phyloP scores from a whole-genome alignment of 2,113 vertebrate species.

The Ammodytes marinus region DNA sequence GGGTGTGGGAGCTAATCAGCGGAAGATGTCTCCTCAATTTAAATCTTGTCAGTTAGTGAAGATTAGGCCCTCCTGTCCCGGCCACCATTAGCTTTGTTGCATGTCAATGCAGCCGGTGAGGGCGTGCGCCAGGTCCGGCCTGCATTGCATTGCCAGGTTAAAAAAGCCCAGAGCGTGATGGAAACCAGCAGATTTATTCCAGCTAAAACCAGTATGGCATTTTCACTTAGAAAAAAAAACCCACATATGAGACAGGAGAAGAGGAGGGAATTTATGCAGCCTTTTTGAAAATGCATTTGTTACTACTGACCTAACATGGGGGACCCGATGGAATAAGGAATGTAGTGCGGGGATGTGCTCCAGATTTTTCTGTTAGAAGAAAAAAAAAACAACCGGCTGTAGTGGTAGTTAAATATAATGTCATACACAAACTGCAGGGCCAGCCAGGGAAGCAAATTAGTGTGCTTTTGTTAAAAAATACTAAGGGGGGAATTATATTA shows the following conservation, averaged over 20 bases:
- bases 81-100: constrained; percentile 99
- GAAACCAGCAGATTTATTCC: constrained; percentile 76
- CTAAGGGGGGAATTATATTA: constrained; percentile 57
- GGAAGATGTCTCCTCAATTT: constrained; percentile 99
- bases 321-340: constrained; percentile 68
- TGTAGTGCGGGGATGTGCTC: constrained; percentile 67
- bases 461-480: constrained; percentile 40
- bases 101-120: constrained; percentile 96
- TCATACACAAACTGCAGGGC: constrained; percentile 47
- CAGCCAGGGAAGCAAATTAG: constrained; percentile 29
- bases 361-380: constrained; percentile 55
- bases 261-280: constrained; percentile 69
- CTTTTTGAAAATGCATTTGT: constrained; percentile 80
- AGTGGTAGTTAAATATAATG: constrained; percentile 48
- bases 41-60: constrained; percentile 99
- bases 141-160: constrained; percentile 78
- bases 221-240: constrained; percentile 48
- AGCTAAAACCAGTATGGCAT: constrained; percentile 72
- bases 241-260: constrained; percentile 41
- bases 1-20: constrained; percentile 99
- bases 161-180: constrained; percentile 81
- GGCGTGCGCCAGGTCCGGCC: constrained; percentile 91
- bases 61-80: constrained; percentile 98
- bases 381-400: constrained; percentile 39
- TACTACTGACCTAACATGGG: constrained; percentile 76